phyloP scores from a whole-genome alignment of 2,113 vertebrate genomes.

The Pygoscelis antarcticus region DNA sequence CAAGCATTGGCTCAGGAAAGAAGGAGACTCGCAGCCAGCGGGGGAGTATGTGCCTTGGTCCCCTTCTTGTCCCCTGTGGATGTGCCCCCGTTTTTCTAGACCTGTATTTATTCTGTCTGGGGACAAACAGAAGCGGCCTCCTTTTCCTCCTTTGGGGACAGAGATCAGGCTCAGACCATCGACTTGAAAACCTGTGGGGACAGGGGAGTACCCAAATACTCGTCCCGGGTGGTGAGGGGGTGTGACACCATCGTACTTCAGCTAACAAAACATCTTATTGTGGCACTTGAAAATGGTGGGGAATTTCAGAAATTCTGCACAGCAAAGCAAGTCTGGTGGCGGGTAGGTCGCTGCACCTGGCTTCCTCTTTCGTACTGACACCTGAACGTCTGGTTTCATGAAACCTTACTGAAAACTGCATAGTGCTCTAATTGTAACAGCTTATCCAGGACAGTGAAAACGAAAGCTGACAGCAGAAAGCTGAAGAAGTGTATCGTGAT shows the following conservation, averaged over 20 bases:
- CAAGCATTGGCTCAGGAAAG: background rate
- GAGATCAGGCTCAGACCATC: background rate
- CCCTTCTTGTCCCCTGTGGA: rapidly evolving
- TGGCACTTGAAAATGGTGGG: background rate
- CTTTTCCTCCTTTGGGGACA: background rate
- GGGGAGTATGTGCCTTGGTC: background rate
- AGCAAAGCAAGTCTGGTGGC: background rate
- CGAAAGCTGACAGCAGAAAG: background rate
- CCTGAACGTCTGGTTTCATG: background rate
- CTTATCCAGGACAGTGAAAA: background rate
- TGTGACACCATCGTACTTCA: background rate
- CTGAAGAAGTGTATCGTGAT: background rate
- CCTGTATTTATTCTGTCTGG: background rate
- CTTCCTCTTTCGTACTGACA: background rate
- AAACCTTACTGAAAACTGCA: rapidly evolving
- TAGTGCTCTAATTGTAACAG: background rate
- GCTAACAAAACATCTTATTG: background rate
- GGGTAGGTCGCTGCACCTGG: rapidly evolving
- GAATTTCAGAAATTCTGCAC: background rate
- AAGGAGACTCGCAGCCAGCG: background rate
- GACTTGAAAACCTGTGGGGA: background rate
- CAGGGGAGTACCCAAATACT: background rate
- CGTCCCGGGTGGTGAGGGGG: rapidly evolving
- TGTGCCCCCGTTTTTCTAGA: background rate
- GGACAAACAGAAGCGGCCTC: background rate